Base-by-base conservation (phyloP, 2,113 vertebrate species). In the Hoplias malabaricus region DNA sequence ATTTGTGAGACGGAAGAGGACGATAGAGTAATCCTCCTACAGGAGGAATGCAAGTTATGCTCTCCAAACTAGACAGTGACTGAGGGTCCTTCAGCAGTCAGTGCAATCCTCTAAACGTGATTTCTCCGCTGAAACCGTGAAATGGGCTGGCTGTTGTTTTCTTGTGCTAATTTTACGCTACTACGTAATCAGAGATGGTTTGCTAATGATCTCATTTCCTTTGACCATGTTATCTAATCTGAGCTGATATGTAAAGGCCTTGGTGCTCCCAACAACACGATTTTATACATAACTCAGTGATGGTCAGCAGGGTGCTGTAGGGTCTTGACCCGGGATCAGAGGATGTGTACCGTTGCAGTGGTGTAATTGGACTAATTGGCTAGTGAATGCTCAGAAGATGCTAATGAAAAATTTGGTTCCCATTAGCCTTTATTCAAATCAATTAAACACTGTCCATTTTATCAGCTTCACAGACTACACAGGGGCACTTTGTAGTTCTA, bases 191-290 rank as follows among this genome's bases (percentile, higher is more conserved):
- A 63, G 31, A 67, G 43, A 68, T 72, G 75, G 27, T 42, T 70
- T 38, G 54, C 31, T 50, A 84, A 75, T 38, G 36, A 68, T 50
- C 71, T 77, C 82, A 82, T 83, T 82, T 78, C 72, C 74, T 81
- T 78, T 83, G 80, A 82, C 73, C 50, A 76, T 73, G 67, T 73
- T 63, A 68, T 84, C 72, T 59, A 53, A 78, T 82, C 38, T 54
- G 59, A 9, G 69, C 50, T 25, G 38, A 31, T 27, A 36, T 54
- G 70, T 54, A 10, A 40, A 57, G 11, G 10, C 31, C 43, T n/a
- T 6, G 27, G 11, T 50, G 14, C 53, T 69, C 16, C 40, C 12
- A 3, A 31, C 10, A 27, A 12, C 56, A 12, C 25, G 23, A 53
- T 23, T 53, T 8, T 21, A 53, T 4, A 8, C n/a, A 23, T 9